Evolutionary conservation across 2,113 vertebrate species (phyloP), one percentile per base, ranked within the genome.

Genomic region (Mandrillus leucophaeus): DNA sequence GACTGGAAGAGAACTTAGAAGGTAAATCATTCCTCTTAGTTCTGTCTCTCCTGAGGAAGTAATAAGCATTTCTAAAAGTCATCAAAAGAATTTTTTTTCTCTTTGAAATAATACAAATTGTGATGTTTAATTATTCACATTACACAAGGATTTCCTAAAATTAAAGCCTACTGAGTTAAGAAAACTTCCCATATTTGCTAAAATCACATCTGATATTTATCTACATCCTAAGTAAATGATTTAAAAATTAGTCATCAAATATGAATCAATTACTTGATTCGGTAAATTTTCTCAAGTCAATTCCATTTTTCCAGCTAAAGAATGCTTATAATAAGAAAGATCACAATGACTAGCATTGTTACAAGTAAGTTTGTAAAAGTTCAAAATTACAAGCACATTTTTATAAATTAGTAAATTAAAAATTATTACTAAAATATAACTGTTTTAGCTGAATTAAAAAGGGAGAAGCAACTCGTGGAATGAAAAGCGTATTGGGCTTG

Each of bases 231-330:
- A 78, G 40, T 93, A 92, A 94, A 83, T 94, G 90, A 92, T 66
- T 66, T 96, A 91, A 97, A 97, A 90, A 72, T 87, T 59, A 97
- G 75, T 82, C 45, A 88, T 73, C 91, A 95, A 76, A 70, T 88
- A 90, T n/a, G 30, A 48, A 32, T 96, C 38, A 76, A 76, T 90
- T 94, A 95, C 72, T 96, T 95, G 73, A 79, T 10, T 94, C 50
- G 82, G 43, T 92, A 94, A 68, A 83, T 89, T 86, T 96, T 94
- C 55, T 92, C 14, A 88, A 92, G 57, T 73, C 73, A 84, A 75
- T 94, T 92, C 43, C 48, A 83, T 57, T 97, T 96, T 94, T 80
- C 52, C 76, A 95, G 76, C 45, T 94, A 90, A 90, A 88, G 27
- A 93, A 96, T 95, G 57, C 40, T 90, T 91, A 86, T 25, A 94